Evolutionary conservation across 2,888 invertebrate genomes (phyloP), one percentile per base, ranked within the genome.

Genomic region (Drosophila paranaensis): DNA sequence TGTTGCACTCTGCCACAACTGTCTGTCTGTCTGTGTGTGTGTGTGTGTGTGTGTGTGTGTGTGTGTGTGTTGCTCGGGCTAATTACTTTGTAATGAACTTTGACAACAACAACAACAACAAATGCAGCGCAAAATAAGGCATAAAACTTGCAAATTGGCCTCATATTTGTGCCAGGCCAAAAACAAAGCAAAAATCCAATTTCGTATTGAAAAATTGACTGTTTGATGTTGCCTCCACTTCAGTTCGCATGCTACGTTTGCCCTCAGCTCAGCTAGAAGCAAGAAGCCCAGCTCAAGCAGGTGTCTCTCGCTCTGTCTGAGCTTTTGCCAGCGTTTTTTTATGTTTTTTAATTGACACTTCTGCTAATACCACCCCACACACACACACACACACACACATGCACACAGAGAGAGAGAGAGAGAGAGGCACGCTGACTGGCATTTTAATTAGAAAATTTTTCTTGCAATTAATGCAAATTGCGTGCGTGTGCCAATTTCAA

Each of bases 81-180:
- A 90, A 90, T 90, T 90, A 89, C 90, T 90, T 90, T 88, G 91
- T 87, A 90, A 90, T 90, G 86, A 90, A 90, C 91, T 90, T 88
- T 81, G 84, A 82, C 88, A 88, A 88, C 67, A 78, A 65, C 35
- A 53, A 14, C 16, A 3, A 6, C 25, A 5, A 48, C 20, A 20
- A 20, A 20, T 20, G 1, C 20, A 20, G 20, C 20, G 20, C 1
- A 33, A 56, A n/a, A n/a, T 27, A 55, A 45, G 37, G 33, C 30
- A 39, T 53, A 71, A 53, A 51, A 51, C 16, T 46, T 40, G 60
- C 53, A 77, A 77, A 77, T 70, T 70, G 65, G 20, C 63, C 43
- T 40, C 33, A 55, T 63, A 61, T 62, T 60, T 61, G 30, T 60
- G 37, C 37, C 74, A 63, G 62, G 25, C n/a, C 27, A 27, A 27